Evolutionary conservation across 2,113 vertebrate species (phyloP).

Genomic region (Pitta sordida): DNA sequence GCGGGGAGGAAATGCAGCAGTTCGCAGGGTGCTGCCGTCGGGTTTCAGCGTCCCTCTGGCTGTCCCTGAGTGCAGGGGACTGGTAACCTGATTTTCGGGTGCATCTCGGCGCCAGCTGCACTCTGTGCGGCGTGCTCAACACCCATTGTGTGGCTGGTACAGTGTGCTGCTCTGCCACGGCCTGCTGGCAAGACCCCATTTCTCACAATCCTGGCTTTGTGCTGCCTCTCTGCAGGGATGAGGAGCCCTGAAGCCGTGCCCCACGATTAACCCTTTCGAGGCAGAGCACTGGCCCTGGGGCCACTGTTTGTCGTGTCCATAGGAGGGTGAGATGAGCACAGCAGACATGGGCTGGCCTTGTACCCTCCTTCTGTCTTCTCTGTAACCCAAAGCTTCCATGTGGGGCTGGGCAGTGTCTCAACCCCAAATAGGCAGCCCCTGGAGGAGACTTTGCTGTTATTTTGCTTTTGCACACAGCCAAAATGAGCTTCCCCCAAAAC

Average conservation of each 20-base stretch:
- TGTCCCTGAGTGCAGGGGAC: neutral
- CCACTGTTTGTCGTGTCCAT: fast-evolving
- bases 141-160: constrained; percentile 35
- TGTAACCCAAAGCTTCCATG: fast-evolving
- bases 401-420: neutral
- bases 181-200: constrained; percentile 40
- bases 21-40: neutral
- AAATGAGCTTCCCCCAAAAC: neutral
- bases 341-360: neutral
- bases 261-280: constrained; percentile 15
- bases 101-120: neutral
- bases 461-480: neutral
- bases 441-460: neutral
- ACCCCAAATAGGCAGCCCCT: neutral
- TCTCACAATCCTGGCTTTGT: constrained; percentile 69
- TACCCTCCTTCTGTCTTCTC: neutral
- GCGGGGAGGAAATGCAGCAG: neutral
- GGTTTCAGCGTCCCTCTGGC: neutral
- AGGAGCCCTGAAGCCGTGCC: constrained; percentile 11
- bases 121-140: neutral
- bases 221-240: constrained; percentile 9
- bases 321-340: neutral
- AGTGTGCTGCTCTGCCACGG: neutral
- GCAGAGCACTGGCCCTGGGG: fast-evolving
- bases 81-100: neutral